Base-by-base conservation (phyloP, 2,113 vertebrate species). In the Trematomus loennbergii region DNA sequence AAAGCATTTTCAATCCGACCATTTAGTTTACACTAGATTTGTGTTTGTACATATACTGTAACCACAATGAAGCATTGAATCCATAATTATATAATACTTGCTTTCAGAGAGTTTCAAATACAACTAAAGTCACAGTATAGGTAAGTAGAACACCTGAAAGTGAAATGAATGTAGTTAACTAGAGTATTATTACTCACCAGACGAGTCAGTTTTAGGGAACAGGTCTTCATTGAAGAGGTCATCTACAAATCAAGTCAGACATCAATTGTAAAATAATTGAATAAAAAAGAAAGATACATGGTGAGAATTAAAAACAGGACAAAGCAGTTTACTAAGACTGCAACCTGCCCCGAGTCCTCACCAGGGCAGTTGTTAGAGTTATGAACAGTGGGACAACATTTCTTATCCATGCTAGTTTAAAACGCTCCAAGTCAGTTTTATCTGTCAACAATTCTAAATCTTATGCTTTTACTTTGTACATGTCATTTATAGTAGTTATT, bases 221-320 rank as follows among this genome's bases (percentile, higher is more conserved):
- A 96, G 93, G 82, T 98, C 97, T 92, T 99, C 97, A 84, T 96
- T 96, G 90, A 99, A 99, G 82, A 97, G 96, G 88, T 98, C 96
- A 88, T 92, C 97, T 99, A 77, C 17, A 55, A 86, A 84, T 20
- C 17, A 87, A 85, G 65, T 11, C 1, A 71, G 3, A 60, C 53
- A 72, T 4, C 63, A 70, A 22, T 0, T 18, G 5, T 0, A 18
- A 50, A 54, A 68, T 46, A 0, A 49, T 49, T n/a, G 6, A 3
- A 46, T 29, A 74, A n/a, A 74, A n/a, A 15, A 15, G 63, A 45
- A 7, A 29, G 3, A 43, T 3, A 20, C 1, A 15, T 29, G 25
- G 3, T 4, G 25, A 50, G 6, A 4, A 43, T 61, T 4, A 3
- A 5, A 36, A 12, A 67, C 48, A 33, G 16, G 22, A 18, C 9